These are phyloP conservation scores for Amblyornis subalaris DNA, from an alignment of 2,113 vertebrate species.

Conservation along the genomic window DNA sequence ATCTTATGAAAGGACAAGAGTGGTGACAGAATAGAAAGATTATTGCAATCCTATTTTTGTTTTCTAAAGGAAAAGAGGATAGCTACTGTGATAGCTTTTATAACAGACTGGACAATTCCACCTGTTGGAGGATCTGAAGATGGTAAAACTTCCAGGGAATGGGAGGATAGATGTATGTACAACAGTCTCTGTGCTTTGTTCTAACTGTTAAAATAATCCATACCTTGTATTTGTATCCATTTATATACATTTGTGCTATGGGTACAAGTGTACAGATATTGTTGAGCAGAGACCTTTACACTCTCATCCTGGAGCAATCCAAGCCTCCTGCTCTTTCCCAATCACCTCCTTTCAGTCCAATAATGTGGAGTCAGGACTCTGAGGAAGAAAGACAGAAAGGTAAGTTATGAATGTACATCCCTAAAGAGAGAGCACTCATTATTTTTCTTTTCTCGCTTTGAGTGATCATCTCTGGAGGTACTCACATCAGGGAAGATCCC, in stretches of 20 bases:
- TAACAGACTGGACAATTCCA: not conserved
- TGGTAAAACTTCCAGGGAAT: not conserved
- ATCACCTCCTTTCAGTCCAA: not conserved
- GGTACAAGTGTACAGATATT: not conserved
- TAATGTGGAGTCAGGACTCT: not conserved
- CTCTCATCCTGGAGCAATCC: not conserved
- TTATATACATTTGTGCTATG: not conserved
- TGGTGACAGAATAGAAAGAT: not conserved
- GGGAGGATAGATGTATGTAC: not conserved
- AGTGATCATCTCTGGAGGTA: not conserved
- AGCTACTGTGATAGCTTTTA: not conserved
- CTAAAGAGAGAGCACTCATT: not conserved
- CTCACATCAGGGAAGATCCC: not conserved
- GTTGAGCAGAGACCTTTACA: not conserved
- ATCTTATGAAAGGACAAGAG: not conserved
- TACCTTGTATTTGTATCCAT: not conserved
- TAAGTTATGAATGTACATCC: not conserved
- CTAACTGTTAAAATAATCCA: not conserved
- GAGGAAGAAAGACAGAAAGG: not conserved
- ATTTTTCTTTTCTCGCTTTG: not conserved
- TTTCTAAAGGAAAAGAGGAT: not conserved
- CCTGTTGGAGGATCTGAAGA: not conserved
- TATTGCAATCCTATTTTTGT: not conserved
- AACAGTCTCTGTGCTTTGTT: not conserved
- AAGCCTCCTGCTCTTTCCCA: not conserved